Evolutionary conservation across 2,888 invertebrate species (phyloP).

Genomic region (Cataglyphis livida): DNA sequence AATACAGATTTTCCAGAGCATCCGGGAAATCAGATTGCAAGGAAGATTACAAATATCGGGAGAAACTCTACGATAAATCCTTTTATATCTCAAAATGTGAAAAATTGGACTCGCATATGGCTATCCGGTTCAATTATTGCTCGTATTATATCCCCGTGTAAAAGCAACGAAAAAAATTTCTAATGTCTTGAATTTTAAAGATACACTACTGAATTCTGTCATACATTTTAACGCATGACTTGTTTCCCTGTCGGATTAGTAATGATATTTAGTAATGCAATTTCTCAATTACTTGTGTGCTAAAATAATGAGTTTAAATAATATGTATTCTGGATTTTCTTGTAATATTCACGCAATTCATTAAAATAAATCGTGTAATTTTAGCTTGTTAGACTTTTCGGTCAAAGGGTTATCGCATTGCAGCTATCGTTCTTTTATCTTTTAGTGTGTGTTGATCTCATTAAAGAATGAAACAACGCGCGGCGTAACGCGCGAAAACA

Average conservation of each 20-base stretch:
- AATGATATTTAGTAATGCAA: slow-evolving; percentile 10
- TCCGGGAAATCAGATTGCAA: slow-evolving; percentile 29
- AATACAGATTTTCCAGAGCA: slow-evolving; percentile 41
- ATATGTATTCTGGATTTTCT: not conserved
- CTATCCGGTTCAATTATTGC: not conserved
- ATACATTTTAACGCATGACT: not conserved
- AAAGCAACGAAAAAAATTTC: not conserved
- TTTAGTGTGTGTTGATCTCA: slow-evolving; percentile 29
- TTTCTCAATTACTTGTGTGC: not conserved
- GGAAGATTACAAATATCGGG: slow-evolving; percentile 43
- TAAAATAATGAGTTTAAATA: not conserved
- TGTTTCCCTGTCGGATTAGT: not conserved
- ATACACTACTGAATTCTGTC: not conserved
- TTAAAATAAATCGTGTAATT: not conserved
- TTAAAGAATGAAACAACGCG: slow-evolving; percentile 46
- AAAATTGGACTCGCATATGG: slow-evolving; percentile 1
- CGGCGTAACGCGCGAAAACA: slow-evolving; percentile 40
- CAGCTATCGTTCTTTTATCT: not conserved
- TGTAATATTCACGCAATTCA: not conserved
- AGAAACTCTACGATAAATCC: slow-evolving; percentile 18
- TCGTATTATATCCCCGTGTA: not conserved
- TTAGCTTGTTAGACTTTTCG: not conserved
- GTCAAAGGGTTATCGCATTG: slow-evolving; percentile 6
- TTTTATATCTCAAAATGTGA: slow-evolving; percentile 11
- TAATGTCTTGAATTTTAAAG: slow-evolving; percentile 25